These are phyloP conservation scores for Chorisops tibialis DNA, from an alignment of 2,888 invertebrate species.

Conservation along the genomic window DNA sequence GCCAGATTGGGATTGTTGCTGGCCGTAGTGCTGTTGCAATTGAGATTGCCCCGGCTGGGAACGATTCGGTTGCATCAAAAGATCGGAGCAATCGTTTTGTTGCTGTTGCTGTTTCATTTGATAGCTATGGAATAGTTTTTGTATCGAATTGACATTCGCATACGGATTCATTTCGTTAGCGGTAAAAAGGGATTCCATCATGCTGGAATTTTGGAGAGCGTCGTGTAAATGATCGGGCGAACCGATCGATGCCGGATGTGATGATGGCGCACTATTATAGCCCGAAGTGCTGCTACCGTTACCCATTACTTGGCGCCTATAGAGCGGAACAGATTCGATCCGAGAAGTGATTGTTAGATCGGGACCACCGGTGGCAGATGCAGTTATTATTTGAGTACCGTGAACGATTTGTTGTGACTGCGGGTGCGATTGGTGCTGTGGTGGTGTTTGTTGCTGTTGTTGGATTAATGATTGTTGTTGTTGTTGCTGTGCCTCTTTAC, in stretches of 20 bases:
- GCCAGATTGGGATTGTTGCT: constrained; percentile 25
- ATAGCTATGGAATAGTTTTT: constrained; percentile 33
- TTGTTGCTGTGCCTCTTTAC: constrained; percentile 24
- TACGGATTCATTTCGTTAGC: constrained; percentile 28
- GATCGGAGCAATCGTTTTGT: constrained; percentile 22
- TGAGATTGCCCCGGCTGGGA: constrained; percentile 32
- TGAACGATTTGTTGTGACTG: constrained; percentile 12
- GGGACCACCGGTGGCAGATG: neutral
- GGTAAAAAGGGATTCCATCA: constrained; percentile 30
- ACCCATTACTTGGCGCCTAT: constrained; percentile 52
- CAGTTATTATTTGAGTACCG: constrained; percentile 14
- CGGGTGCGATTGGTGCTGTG: constrained; percentile 30
- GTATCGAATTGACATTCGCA: constrained; percentile 30
- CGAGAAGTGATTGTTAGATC: constrained; percentile 32
- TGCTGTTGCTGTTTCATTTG: constrained; percentile 26
- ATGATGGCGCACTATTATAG: constrained; percentile 35
- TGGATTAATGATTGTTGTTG: constrained; percentile 36
- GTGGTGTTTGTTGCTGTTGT: constrained; percentile 36
- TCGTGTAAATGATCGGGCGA: constrained; percentile 40
- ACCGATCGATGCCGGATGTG: constrained; percentile 39
- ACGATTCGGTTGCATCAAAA: constrained; percentile 7
- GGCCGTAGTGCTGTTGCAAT: constrained; percentile 26
- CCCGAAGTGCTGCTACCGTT: constrained; percentile 42
- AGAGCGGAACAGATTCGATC: constrained; percentile 53
- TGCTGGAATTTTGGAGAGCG: neutral